Percentiles rank a stretch among this genome's conserved stretches.
phyloP scores from a whole-genome alignment of 2,113 vertebrate species.

The Scatophagus argus region DNA sequence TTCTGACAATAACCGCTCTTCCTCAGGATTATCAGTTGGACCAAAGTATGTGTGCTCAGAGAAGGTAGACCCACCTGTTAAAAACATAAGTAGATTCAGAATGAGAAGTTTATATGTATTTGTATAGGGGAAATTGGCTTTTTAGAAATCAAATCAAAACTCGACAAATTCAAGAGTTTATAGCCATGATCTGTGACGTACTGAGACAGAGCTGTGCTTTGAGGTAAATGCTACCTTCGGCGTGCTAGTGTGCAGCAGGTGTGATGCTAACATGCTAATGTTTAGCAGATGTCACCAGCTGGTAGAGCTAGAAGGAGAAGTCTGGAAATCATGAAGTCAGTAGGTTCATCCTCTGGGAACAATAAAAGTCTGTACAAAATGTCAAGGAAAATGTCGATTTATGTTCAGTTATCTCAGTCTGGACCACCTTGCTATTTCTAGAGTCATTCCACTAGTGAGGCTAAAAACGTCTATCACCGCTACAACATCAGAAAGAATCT shows the following conservation, averaged over 20 bases:
- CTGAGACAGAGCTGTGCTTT: too few species aligned
- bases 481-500: constrained; percentile 3
- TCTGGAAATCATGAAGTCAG: neutral
- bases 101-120: neutral
- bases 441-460: neutral
- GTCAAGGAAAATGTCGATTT: too few species aligned
- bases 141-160: neutral
- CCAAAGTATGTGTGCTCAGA: neutral
- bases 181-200: too few species aligned
- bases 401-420: too few species aligned
- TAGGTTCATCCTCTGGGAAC: too few species aligned
- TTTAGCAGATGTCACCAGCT: too few species aligned
- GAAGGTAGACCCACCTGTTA: neutral
- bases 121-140: neutral
- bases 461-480: neutral
- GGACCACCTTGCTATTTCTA: neutral
- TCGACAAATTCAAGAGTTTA: too few species aligned
- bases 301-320: neutral
- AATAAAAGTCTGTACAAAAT: too few species aligned
- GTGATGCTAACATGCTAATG: too few species aligned
- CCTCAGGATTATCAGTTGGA: neutral
- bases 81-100: neutral
- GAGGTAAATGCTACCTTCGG: too few species aligned
- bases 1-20: neutral
- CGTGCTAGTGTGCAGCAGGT: too few species aligned